Evolutionary conservation across 2,797 vertebrate species (phyloP), one percentile per base, ranked within the genome.

Genomic region (Aeoliscus strigatus): DNA sequence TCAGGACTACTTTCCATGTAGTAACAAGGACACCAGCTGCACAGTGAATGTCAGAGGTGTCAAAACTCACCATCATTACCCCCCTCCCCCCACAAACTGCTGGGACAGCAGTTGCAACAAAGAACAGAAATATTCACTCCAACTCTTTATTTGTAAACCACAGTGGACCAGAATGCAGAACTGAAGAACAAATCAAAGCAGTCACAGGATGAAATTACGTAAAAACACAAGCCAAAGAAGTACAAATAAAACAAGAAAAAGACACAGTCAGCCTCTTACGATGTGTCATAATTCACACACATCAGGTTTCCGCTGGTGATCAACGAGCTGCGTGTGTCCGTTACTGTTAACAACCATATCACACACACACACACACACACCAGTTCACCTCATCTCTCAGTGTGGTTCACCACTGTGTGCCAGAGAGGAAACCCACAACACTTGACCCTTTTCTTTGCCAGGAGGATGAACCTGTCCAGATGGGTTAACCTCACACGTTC

Each of bases 401-500:
- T 42, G 58, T 53, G 49, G 11, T 33, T 39, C 25, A 50, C 44
- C 1, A 21, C 32, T 29, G 31, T 9, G 33, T 28, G 39, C 31
- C 9, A 38, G 8, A 33, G 18, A 31, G 43, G 50, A 9, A 21
- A 3, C 35, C 15, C 14, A 30, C 27, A 30, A 9, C 1, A 0
- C 17, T 24, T 49, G 34, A 40, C 39, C 48, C 39, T 59, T 49
- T 35, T 15, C n/a, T 8, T 27, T 26, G 56, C 62, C 65, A 73
- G 46, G 27, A 49, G 60, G 67, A 61, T 77, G 27, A 77, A 74
- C 50, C 60, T 67, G 81, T 71, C 72, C 7, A 5, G 61, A 39
- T 24, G 30, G 18, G 42, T 70, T 66, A 65, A 32, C 56, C 10
- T 67, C 52, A 50, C 15, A 8, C 6, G 6, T 28, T 27, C 25